Percentiles rank a stretch among this genome's conserved stretches.
Conservation (phyloP, 92 coral and sea anemone species). For the Phymanthus crucifer region DNA sequence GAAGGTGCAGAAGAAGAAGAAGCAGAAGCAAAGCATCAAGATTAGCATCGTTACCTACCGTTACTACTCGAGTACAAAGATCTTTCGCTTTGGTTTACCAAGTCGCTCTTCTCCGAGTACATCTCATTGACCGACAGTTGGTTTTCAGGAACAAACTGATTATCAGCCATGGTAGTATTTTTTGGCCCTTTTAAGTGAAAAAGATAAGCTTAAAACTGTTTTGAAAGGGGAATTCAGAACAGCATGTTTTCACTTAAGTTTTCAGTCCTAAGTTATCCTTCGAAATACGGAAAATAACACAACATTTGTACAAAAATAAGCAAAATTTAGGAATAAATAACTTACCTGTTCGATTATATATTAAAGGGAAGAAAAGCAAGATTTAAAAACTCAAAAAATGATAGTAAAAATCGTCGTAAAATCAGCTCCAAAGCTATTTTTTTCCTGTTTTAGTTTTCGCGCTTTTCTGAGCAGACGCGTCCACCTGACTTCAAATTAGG, state of each 20-base stretch:
- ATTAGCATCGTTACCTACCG: no score
- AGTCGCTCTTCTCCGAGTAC: not conserved
- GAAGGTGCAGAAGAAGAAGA: no score
- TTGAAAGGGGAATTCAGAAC: not conserved
- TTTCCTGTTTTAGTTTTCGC: not conserved
- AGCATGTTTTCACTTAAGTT: not conserved
- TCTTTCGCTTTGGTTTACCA: not conserved
- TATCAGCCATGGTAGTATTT: not conserved
- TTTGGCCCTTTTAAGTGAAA: not conserved
- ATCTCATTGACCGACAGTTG: not conserved
- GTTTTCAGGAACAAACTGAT: not conserved
- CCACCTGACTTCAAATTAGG: not conserved
- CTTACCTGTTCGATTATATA: not conserved
- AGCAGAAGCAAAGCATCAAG: no score
- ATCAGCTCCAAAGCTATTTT: not conserved
- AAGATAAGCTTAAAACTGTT: not conserved
- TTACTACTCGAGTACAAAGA: not conserved
- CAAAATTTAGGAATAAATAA: not conserved
- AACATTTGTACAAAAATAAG: not conserved
- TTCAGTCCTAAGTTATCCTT: not conserved
- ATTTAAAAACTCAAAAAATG: not conserved
- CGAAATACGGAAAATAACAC: not conserved
- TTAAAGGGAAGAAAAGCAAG: not conserved
- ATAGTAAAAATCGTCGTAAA: not conserved
- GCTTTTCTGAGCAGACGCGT: constrained; percentile 1